Conservation (phyloP, 2,113 vertebrate species). For the Hoplias malabaricus region DNA sequence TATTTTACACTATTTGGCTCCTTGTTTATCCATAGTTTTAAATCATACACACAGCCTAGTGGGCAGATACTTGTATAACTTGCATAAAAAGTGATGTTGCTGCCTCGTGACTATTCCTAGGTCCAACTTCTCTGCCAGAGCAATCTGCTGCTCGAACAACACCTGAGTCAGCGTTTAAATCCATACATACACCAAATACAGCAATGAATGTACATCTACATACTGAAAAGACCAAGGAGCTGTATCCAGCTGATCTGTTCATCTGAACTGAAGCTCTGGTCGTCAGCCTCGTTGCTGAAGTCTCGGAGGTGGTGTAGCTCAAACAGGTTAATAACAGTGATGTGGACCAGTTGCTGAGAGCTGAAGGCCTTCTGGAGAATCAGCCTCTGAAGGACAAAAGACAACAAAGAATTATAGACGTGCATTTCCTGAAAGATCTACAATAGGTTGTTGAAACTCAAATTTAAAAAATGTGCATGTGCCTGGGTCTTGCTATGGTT, state of each 20-base stretch:
- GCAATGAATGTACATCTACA: slow-evolving; percentile 55
- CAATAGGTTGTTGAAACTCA: too few species aligned
- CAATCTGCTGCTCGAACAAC: background rate
- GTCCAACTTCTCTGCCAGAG: background rate
- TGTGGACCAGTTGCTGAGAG: slow-evolving; percentile 96
- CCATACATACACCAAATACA: background rate
- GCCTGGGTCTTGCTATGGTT: too few species aligned
- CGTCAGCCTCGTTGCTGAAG: slow-evolving; percentile 82
- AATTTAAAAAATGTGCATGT: too few species aligned
- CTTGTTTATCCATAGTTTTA: too few species aligned
- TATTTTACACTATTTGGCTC: background rate
- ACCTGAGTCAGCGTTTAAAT: background rate
- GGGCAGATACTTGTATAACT: background rate
- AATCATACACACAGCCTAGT: background rate
- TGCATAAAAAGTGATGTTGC: background rate
- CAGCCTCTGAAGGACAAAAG: slow-evolving; percentile 78
- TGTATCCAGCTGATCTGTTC: slow-evolving; percentile 94
- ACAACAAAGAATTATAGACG: too few species aligned
- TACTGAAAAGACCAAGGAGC: slow-evolving; percentile 92
- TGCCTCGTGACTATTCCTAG: background rate
- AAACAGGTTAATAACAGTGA: slow-evolving; percentile 97
- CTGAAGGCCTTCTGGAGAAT: slow-evolving; percentile 95
- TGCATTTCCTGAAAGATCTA: too few species aligned
- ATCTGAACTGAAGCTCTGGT: slow-evolving; percentile 80
- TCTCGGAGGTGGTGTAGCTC: slow-evolving; percentile 95